These are phyloP conservation scores for Macrobrachium nipponense DNA, from an alignment of 1,140 invertebrate genomes.

Conservation along the genomic window DNA sequence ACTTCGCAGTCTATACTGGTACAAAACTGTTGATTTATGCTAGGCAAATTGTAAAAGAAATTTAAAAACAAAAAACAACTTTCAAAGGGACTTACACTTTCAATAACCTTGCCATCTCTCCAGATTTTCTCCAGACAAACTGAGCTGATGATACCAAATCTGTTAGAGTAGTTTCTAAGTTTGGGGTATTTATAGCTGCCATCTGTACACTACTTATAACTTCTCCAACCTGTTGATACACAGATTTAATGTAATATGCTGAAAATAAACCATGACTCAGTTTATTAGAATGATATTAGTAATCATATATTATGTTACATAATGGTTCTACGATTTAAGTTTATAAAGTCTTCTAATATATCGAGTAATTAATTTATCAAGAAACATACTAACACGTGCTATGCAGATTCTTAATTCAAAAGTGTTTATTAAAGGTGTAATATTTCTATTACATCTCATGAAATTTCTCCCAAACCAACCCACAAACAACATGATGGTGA, in stretches of 20 bases:
- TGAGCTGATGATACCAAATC: constrained; percentile 79
- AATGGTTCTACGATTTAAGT: background rate
- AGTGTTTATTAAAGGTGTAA: no score
- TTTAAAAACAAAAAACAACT: no score
- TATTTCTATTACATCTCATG: no score
- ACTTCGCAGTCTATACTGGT: no score
- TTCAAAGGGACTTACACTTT: constrained; percentile 74
- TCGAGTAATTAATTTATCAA: no score
- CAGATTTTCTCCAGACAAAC: constrained; percentile 83
- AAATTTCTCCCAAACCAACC: no score
- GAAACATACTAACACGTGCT: no score
- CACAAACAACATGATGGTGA: no score
- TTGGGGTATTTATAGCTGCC: constrained; percentile 76
- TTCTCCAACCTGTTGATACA: constrained; percentile 70
- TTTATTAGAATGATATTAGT: background rate
- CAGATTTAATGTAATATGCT: constrained; percentile 9
- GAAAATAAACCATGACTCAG: constrained; percentile 32
- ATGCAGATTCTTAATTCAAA: no score
- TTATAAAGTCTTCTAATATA: no score
- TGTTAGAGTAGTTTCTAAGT: constrained; percentile 78
- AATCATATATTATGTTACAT: background rate
- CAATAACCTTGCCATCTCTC: constrained; percentile 82
- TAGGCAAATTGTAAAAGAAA: no score
- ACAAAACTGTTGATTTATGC: no score
- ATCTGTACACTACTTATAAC: constrained; percentile 75